Percentiles rank a stretch among this genome's conserved stretches.
phyloP scores from a whole-genome alignment of 2,888 invertebrate genomes.

The Trisateles emortualis region DNA sequence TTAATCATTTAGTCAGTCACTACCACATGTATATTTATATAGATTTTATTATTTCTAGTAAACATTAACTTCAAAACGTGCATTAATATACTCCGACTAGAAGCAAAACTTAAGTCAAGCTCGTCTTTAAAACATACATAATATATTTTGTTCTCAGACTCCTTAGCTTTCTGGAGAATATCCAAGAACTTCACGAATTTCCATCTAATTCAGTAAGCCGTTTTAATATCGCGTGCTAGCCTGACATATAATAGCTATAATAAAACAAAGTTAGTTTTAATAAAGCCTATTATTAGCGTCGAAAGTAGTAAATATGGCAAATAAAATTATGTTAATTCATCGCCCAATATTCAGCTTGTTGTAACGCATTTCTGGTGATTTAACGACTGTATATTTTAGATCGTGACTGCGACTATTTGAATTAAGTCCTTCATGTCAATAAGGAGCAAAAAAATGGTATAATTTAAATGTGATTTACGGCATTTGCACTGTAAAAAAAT shows the following conservation, averaged over 20 bases:
- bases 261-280: slow-evolving; percentile 56
- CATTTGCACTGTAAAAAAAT: no score
- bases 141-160: background rate
- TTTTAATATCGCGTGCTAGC: slow-evolving; percentile 58
- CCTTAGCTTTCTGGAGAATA: slow-evolving; percentile 13
- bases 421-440: background rate
- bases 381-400: slow-evolving; percentile 13
- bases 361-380: slow-evolving; percentile 23
- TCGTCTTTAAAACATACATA: no score
- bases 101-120: no score
- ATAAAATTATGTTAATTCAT: slow-evolving; percentile 50
- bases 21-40: no score
- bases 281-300: slow-evolving; percentile 49
- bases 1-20: no score
- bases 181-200: slow-evolving; percentile 38
- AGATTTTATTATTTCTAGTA: no score
- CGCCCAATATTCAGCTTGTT: slow-evolving; percentile 38
- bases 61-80: no score
- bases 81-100: no score
- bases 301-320: slow-evolving; percentile 45
- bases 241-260: slow-evolving; percentile 44
- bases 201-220: slow-evolving; percentile 50
- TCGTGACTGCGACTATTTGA: background rate
- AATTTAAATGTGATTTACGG: background rate
- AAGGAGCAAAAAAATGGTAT: background rate